Evolutionary conservation across 2,113 vertebrate species (phyloP), one percentile per base, ranked within the genome.

Genomic region (Charina bottae): DNA sequence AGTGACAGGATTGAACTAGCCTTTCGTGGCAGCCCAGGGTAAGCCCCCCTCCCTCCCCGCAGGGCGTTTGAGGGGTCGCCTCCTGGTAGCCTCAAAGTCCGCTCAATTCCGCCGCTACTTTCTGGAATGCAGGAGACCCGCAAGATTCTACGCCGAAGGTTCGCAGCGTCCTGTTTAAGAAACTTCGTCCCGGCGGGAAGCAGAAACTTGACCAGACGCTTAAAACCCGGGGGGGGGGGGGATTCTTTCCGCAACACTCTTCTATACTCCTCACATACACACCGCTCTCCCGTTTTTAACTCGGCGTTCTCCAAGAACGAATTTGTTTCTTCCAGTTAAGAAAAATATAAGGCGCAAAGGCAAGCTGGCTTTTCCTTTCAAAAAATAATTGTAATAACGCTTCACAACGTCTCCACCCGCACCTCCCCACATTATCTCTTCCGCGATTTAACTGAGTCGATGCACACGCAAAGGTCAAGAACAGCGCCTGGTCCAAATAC

Each of bases 401-500:
- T 55, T 37, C 21, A 28, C 49, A 64, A 83, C 58, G 21, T 59
- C 19, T 72, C 64, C 42, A 2, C 58, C 0, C 21, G 15, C 19
- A 3, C 13, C 23, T 3, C 60, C 1, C 10, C 10, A 62, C 68
- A 26, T 28, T 2, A 72, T 6, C 15, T 72, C 68, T 37, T 72
- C n/a, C 3, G n/a, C 13, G 68, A 37, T 37, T 72, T 7, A 19
- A 37, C 8, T 2, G 68, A 37, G 33, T 2, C 15, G 64, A 5
- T n/a, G 64, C 64, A 2, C 64, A 5, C 64, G 6, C 64, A 33
- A 13, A 72, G 64, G 13, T n/a, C n/a, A 33, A 83, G 12, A 87
- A 91, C 37, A 58, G 8, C 0, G 17, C 23, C 78, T 6, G 9
- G 4, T 21, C 46, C 21, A 64, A 92, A 97, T 98, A 99, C 99